Conservation (phyloP, 2,113 vertebrate genomes). For the Silurus meridionalis region DNA sequence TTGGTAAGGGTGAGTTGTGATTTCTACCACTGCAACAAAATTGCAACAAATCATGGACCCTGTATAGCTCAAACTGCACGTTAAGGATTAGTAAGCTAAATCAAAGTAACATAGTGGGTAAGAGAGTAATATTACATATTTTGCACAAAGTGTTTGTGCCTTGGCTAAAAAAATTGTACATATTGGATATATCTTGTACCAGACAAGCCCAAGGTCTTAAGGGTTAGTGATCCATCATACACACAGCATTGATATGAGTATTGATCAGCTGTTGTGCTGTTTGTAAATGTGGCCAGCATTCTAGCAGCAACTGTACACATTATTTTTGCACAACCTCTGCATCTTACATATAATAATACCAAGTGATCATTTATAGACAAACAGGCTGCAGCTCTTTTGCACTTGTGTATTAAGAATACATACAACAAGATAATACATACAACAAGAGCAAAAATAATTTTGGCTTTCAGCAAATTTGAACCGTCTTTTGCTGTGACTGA, state of each 20-base stretch:
- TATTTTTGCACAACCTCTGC: background rate
- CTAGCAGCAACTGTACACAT: background rate
- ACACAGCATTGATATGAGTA: background rate
- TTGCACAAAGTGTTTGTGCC: background rate
- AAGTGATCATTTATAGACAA: background rate
- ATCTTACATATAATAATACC: background rate
- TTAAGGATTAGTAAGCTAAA: background rate
- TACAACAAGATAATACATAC: background rate
- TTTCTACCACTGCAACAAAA: background rate
- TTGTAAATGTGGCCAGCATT: background rate
- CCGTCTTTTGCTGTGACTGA: background rate
- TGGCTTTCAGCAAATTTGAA: background rate
- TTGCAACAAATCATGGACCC: background rate
- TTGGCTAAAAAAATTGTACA: background rate
- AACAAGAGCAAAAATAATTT: background rate
- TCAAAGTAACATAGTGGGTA: background rate
- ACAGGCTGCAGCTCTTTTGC: background rate
- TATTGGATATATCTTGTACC: background rate
- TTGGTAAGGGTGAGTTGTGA: background rate
- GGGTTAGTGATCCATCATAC: background rate
- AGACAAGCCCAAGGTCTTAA: background rate
- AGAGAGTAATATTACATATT: background rate
- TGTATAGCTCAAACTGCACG: background rate
- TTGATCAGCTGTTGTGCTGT: background rate
- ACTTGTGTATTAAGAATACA: background rate